phyloP scores from a whole-genome alignment of 2,888 invertebrate species.

The Eueremaeus valkanovi region DNA sequence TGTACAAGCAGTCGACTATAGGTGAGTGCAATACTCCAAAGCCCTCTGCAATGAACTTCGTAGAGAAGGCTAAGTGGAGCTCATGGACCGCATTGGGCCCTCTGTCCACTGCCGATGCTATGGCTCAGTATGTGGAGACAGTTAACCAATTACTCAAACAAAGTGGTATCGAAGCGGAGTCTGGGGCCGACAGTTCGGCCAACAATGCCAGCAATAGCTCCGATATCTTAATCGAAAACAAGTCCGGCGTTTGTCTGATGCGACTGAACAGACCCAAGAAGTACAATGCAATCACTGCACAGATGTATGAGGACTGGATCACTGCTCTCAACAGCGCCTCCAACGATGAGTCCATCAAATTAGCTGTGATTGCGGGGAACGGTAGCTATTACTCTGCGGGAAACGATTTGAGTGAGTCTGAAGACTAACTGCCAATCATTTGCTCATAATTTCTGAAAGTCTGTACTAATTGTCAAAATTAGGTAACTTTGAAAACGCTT shows the following conservation, averaged over 20 bases:
- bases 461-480: constrained; percentile 19
- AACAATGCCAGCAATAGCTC: constrained; percentile 9
- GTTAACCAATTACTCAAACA: constrained; percentile 52
- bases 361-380: constrained; percentile 56
- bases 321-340: constrained; percentile 63
- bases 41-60: constrained; percentile 59
- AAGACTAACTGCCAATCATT: constrained; percentile 42
- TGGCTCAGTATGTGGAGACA: constrained; percentile 55
- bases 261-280: constrained; percentile 70
- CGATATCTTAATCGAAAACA: constrained; percentile 23
- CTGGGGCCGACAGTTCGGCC: constrained; percentile 41
- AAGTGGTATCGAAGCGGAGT: not conserved
- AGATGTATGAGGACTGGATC: constrained; percentile 49
- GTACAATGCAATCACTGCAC: constrained; percentile 63
- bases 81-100: constrained; percentile 57
- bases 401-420: constrained; percentile 64
- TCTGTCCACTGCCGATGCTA: constrained; percentile 58
- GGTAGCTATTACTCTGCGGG: constrained; percentile 81
- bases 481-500: constrained; percentile 35
- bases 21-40: constrained; percentile 56
- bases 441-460: not conserved
- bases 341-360: constrained; percentile 60
- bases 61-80: constrained; percentile 59
- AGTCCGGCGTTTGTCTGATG: constrained; percentile 52
- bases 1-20: constrained; percentile 58